Percentiles rank a stretch among this genome's conserved stretches.
These are phyloP conservation scores for Podarcis cretensis DNA, from an alignment of 2,113 vertebrate genomes.

Conservation along the genomic window DNA sequence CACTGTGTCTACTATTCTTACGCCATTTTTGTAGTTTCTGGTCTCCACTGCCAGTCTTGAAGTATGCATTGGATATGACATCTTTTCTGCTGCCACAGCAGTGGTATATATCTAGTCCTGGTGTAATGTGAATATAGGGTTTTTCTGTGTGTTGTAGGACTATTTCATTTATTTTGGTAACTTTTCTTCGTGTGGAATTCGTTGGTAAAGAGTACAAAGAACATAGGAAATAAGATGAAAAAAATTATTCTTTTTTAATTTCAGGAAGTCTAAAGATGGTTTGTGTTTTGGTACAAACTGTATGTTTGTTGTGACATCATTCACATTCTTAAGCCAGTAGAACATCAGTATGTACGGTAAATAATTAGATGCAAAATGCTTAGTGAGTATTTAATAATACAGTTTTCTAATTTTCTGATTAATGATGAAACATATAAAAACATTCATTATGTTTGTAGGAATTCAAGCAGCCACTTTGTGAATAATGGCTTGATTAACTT, in stretches of 20 bases:
- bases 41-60: neutral
- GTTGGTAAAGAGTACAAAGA: neutral
- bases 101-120: neutral
- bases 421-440: conserved; percentile 64
- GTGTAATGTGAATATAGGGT: neutral
- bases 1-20: neutral
- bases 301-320: neutral
- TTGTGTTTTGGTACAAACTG: conserved; percentile 1
- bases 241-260: conserved; percentile 42
- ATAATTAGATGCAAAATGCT: conserved; percentile 64
- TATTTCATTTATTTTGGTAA: neutral
- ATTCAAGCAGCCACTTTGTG: conserved; percentile 47
- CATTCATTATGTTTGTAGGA: conserved; percentile 61
- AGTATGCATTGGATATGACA: neutral
- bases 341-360: conserved; percentile 43
- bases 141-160: neutral
- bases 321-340: conserved; percentile 25
- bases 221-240: conserved; percentile 41
- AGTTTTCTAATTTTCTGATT: conserved; percentile 69
- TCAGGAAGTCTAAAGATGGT: conserved; percentile 30
- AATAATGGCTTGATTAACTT: conserved; percentile 57
- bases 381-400: conserved; percentile 51
- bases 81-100: neutral
- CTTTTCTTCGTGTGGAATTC: neutral
- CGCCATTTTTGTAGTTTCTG: neutral